Evolutionary conservation across 2,113 vertebrate species (phyloP).

Genomic region (Podarcis raffonei): DNA sequence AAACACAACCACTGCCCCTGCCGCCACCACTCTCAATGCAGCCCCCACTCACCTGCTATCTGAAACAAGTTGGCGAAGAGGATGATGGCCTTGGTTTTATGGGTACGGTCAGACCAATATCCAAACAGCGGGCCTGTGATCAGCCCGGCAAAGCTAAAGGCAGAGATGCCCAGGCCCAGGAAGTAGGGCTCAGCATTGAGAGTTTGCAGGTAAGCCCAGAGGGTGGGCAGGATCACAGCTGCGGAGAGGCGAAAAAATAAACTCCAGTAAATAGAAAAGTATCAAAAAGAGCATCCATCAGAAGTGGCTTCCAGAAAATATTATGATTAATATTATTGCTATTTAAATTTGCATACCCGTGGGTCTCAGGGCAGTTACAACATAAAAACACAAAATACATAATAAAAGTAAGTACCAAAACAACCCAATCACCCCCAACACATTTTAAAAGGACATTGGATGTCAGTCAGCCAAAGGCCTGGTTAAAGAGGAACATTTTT

Average conservation of each 20-base stretch:
- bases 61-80: constrained; percentile 83
- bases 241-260: neutral
- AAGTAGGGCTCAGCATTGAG: constrained; percentile 80
- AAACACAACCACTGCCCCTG: neutral
- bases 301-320: neutral
- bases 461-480: neutral
- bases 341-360: neutral
- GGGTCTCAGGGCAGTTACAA: no score
- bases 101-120: constrained; percentile 78
- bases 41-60: constrained; percentile 75
- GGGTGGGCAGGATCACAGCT: constrained; percentile 87
- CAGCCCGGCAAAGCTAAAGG: constrained; percentile 83
- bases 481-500: no score
- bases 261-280: neutral
- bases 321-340: no score
- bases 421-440: no score
- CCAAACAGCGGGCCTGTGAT: constrained; percentile 81
- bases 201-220: constrained; percentile 84
- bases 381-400: no score
- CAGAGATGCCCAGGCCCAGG: constrained; percentile 81
- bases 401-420: no score
- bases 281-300: neutral
- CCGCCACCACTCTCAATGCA: rapidly evolving
- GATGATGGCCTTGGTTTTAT: constrained; percentile 80
- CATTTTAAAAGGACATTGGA: neutral